Evolutionary conservation across 1,140 invertebrate genomes (phyloP), one percentile per base, ranked within the genome.

Genomic region (Drosophila kohkoa): DNA sequence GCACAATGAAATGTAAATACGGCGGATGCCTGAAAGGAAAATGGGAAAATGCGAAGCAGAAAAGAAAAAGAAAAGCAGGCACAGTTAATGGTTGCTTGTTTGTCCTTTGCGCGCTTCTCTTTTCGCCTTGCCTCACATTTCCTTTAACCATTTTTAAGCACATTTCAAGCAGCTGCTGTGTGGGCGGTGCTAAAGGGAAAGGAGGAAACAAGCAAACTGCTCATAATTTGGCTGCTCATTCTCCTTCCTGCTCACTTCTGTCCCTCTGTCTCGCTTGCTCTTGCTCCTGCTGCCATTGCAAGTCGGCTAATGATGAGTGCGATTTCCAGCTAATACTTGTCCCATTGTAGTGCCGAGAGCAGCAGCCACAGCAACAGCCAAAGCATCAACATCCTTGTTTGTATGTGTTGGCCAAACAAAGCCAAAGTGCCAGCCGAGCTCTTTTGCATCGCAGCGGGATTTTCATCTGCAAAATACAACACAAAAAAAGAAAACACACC

Each of bases 361-460:
- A 62, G 55, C 15, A 10, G 15, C 32, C 64, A 16, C 59, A 54
- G 7, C 30, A 32, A 32, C n/a, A 13, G 1, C 20, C 2, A 20
- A 3, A 3, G 20, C 10, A n/a, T 41, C 51, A 13, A 35, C 51
- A 54, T n/a, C 64, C 43, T 48, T 48, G 43, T 35, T 43, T 66
- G 49, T 43, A 28, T 62, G 38, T 49, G 15, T 16, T 63, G 64
- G 48, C 30, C 60, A n/a, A 25, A 60, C 55, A 70, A 62, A 45
- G 73, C 55, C 55, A 48, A 54, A 16, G 28, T 38, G 15, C 81
- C 73, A 8, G 64, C 68, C 35, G 35, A 10, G 66, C 90, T 91
- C 72, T 91, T 91, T 67, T 91, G 90, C 90, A 91, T 91, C 54
- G 90, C 90, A 46, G 90, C 90, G 49, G 90, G 90, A 60, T 88